These are phyloP conservation scores for Reinhardtius hippoglossoides DNA, from an alignment of 2,113 vertebrate species.

Conservation along the genomic window DNA sequence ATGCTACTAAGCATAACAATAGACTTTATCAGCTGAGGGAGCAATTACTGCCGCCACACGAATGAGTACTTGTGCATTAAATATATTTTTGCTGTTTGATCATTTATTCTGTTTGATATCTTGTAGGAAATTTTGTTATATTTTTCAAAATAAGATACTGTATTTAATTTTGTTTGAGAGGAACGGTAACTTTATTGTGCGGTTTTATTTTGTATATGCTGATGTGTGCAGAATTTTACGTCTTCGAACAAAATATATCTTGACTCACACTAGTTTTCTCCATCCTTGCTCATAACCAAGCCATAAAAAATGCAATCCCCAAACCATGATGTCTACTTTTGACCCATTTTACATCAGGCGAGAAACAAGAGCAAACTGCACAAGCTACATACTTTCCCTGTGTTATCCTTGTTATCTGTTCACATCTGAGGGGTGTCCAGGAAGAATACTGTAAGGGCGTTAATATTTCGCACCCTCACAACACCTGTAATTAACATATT, in stretches of 20 bases:
- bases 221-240: slow-evolving; percentile 17
- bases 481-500: slow-evolving; percentile 17
- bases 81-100: slow-evolving; percentile 50
- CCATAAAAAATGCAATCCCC: slow-evolving; percentile 60
- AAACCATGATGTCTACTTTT: slow-evolving; percentile 41
- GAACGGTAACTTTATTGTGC: neutral
- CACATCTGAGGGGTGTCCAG: slow-evolving; percentile 45
- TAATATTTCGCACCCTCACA: slow-evolving; percentile 57
- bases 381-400: neutral
- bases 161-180: slow-evolving; percentile 15
- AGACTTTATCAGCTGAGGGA: slow-evolving; percentile 23
- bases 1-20: slow-evolving; percentile 14
- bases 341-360: slow-evolving; percentile 54
- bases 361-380: slow-evolving; percentile 23
- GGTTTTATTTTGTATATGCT: neutral
- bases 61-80: slow-evolving; percentile 17
- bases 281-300: slow-evolving; percentile 29
- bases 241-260: slow-evolving; percentile 4
- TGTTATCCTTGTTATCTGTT: slow-evolving; percentile 36
- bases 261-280: slow-evolving; percentile 10
- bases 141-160: neutral
- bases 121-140: neutral
- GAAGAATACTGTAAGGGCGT: slow-evolving; percentile 41
- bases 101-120: slow-evolving; percentile 55
- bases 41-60: slow-evolving; percentile 6